Evolutionary conservation across 2,888 invertebrate genomes (phyloP), one percentile per base, ranked within the genome.

Genomic region (Sussaba pulchella): DNA sequence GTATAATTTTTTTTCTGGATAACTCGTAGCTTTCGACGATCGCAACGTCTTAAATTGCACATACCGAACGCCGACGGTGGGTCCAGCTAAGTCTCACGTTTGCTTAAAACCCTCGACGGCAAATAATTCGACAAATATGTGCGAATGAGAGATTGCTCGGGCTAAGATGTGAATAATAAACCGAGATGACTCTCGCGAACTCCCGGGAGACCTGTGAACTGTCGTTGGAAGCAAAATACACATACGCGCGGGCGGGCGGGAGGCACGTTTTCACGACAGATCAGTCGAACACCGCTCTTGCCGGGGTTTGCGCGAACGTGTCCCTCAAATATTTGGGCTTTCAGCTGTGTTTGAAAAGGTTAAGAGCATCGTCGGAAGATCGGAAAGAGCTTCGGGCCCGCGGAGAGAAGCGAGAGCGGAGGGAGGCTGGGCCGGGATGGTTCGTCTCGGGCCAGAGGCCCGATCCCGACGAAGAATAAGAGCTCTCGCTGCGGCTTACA

Each of bases 251-350:
- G n/a, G n/a, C n/a, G n/a, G n/a, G n/a, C n/a, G n/a, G n/a, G n/a
- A n/a, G n/a, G n/a, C n/a, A n/a, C n/a, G n/a, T n/a, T n/a, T n/a
- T n/a, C n/a, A n/a, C n/a, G n/a, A n/a, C n/a, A n/a, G n/a, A n/a
- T n/a, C 12, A 10, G 45, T 57, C 57, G 17, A 17, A 26, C 45
- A 26, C 17, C 24, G 67, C 52, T 54, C 54, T 69, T 69, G 69
- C 39, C 8, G 43, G 72, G 61, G 67, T 57, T 67, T 63, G 41
- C 43, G 47, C 64, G 66, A 86, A 73, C 85, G 86, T 86, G 85
- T 81, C 82, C 85, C 80, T 89, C 88, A 91, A 91, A 91, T 91
- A 91, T 91, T 91, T 91, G 89, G 87, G 83, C 90, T 91, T 91
- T 91, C 89, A 91, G 88, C 31, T 54, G 75, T 78, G 69, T 78